Base-by-base conservation (phyloP, 92 coral and sea anemone genomes). In the Plumapathes pennacea region DNA sequence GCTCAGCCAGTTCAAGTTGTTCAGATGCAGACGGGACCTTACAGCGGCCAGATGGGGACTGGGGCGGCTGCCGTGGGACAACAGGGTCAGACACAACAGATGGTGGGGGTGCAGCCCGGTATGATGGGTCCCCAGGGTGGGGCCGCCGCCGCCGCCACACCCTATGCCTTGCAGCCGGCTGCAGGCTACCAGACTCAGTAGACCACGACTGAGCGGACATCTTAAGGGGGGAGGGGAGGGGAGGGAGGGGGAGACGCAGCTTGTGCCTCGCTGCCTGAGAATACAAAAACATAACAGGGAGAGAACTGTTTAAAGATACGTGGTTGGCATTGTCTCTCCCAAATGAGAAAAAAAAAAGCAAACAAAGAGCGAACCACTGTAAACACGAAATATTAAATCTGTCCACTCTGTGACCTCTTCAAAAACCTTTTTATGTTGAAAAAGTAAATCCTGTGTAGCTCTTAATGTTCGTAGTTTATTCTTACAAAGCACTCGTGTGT, bases 111-210 rank as follows among this genome's bases (percentile, higher is more conserved):
- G 47, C 78, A 61, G 28, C 54, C 75, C 25, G 69, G 77, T 33
- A 78, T 79, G 50, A 75, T 82, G 46, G 78, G 74, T 10, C 54
- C 74, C 31, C 89, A 72, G 39, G 82, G 75, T 52, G 89, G 89
- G 47, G 78, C 55, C 8, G 74, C 77, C 37, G 69, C 62, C 47
- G 71, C 83, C 50, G 76, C 69, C 31, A 60, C 83, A 48, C 58
- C 83, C 25, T 82, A 82, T 52, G 89, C 80, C 78, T 60, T 82
- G 89, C 89, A 82, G 89, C 89, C 80, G 89, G 89, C 89, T 82
- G 89, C 89, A 20, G 89, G 89, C 83, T 82, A 82, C 60, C 89
- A 68, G 38, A 54, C 88, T 46, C 89, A 82, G 83, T 82, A 62
- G 65, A 12, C 10, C 9, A 19, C 13, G 56, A 23, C 45, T 29